Evolutionary conservation across 2,797 vertebrate genomes (phyloP).

Genomic region (Bovichtus variegatus): DNA sequence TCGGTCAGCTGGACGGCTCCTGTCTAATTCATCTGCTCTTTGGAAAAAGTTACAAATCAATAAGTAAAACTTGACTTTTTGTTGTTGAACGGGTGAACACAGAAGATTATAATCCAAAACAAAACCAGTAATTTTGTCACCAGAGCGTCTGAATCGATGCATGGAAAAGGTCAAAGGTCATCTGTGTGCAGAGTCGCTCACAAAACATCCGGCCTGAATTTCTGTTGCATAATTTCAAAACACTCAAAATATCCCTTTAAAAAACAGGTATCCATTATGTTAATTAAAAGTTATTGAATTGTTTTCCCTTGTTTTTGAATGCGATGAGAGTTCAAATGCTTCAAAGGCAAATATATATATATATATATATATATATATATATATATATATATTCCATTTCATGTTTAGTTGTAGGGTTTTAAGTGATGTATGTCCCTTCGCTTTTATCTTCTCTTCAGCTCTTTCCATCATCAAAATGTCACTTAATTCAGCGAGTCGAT

Average conservation of each 20-base stretch:
- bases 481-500: too few species aligned
- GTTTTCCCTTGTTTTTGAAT: neutral
- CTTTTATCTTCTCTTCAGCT: neutral
- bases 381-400: neutral
- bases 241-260: neutral
- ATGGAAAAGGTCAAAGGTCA: conserved; percentile 7
- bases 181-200: neutral
- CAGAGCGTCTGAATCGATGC: neutral
- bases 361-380: too few species aligned
- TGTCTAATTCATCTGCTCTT: neutral
- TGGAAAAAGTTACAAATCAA: neutral
- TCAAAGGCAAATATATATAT: neutral
- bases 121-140: neutral
- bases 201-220: neutral
- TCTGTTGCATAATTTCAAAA: neutral
- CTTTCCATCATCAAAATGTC: conserved; percentile 9
- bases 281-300: neutral
- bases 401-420: neutral
- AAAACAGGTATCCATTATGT: neutral
- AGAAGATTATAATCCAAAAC: neutral
- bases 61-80: neutral
- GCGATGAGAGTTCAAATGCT: neutral
- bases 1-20: neutral
- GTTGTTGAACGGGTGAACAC: neutral
- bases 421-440: neutral